Conservation (phyloP, 2,888 invertebrate genomes). For the Anticlea derivata region DNA sequence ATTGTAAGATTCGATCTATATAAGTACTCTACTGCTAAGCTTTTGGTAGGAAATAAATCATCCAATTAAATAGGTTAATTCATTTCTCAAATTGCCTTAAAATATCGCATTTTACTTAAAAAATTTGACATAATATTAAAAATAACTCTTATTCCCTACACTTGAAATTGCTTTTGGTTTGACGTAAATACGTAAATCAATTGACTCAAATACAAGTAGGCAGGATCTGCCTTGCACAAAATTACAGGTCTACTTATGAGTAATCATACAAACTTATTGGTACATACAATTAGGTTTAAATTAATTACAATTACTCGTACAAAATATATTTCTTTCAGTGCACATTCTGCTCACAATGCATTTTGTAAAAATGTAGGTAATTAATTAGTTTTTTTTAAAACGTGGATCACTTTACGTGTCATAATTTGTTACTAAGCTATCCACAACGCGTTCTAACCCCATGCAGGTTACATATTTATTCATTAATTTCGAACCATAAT, state of each 20-base stretch:
- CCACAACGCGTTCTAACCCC: conserved; percentile 34
- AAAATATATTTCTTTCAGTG: conserved; percentile 70
- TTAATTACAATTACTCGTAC: conserved; percentile 69
- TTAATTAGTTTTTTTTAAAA: conserved; percentile 41
- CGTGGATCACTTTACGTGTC: conserved; percentile 40
- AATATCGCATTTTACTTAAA: conserved; percentile 36
- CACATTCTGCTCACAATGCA: conserved; percentile 47
- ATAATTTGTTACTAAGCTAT: conserved; percentile 41
- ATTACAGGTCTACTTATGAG: conserved; percentile 51
- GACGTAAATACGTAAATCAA: conserved; percentile 56
- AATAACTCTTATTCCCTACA: conserved; percentile 63
- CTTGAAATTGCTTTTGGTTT: conserved; percentile 72
- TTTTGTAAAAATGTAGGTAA: conserved; percentile 33
- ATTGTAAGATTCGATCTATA: conserved; percentile 33
- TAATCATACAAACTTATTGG: conserved; percentile 68
- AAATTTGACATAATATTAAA: conserved; percentile 50
- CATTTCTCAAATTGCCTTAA: conserved; percentile 23
- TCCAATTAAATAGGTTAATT: conserved; percentile 32
- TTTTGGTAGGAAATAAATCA: conserved; percentile 55
- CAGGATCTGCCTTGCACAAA: conserved; percentile 45
- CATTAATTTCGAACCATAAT: conserved; percentile 21
- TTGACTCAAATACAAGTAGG: conserved; percentile 67
- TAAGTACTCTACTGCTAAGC: conserved; percentile 47
- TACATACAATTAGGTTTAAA: conserved; percentile 59
- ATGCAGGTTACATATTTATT: conserved; percentile 20